Percentiles rank a stretch among this genome's conserved stretches.
These are phyloP conservation scores for Fukomys damarensis DNA, from an alignment of 2,113 vertebrate species.

Conservation along the genomic window DNA sequence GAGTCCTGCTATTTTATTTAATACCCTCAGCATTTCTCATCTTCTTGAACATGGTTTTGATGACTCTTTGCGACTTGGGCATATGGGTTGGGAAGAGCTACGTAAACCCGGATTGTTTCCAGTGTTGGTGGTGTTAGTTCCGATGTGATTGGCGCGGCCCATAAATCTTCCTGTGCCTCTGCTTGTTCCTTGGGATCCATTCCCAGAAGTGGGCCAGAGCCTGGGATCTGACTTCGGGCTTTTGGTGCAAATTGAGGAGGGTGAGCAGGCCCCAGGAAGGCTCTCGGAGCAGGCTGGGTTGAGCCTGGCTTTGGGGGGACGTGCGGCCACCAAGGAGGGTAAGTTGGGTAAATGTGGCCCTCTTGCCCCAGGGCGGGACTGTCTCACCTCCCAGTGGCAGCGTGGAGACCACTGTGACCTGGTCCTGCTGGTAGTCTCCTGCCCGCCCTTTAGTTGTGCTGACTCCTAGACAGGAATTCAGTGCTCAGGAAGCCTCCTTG, in stretches of 20 bases:
- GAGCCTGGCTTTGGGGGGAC: neutral
- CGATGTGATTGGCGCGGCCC: rapidly evolving
- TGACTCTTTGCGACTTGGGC: neutral
- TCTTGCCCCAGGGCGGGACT: neutral
- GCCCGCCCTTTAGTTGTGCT: neutral
- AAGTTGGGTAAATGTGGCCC: neutral
- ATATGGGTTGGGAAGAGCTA: neutral
- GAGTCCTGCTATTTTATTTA: neutral
- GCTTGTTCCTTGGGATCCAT: neutral
- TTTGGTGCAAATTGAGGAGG: neutral
- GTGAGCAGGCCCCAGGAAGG: neutral
- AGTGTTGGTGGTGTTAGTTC: neutral
- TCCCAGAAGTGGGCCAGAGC: neutral
- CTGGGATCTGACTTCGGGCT: rapidly evolving
- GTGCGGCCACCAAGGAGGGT: neutral
- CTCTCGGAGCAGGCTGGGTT: neutral
- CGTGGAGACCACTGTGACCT: neutral
- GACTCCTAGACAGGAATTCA: neutral
- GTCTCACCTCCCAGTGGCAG: neutral
- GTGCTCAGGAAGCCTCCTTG: neutral
- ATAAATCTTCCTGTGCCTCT: neutral
- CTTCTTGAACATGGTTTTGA: neutral
- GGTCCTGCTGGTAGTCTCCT: neutral
- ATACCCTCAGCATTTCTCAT: neutral
- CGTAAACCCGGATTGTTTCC: neutral